Conservation (phyloP, 1,140 invertebrate species). For the Aphelinus atriplicis region DNA sequence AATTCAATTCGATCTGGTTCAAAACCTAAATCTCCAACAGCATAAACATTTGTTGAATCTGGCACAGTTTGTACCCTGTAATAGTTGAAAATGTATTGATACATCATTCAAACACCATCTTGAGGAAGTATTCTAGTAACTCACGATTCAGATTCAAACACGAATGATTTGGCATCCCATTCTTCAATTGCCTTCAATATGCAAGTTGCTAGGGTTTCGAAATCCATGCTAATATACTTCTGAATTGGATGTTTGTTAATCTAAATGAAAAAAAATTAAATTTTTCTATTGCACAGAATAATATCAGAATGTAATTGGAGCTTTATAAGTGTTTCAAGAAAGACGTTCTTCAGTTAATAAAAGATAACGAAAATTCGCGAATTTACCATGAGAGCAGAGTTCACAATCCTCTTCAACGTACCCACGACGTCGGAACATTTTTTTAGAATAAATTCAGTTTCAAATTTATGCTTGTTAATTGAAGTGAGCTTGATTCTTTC, state of each 20-base stretch:
- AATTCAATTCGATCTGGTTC: conserved; percentile 37
- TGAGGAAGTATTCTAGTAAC: not conserved
- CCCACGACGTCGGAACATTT: conserved; percentile 38
- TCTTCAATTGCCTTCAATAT: conserved; percentile 24
- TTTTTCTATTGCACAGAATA: too few relatives aligned
- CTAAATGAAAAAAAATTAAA: not conserved
- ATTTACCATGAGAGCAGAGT: conserved; percentile 48
- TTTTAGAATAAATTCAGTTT: conserved; percentile 35
- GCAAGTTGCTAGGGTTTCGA: not conserved
- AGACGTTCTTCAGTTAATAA: too few relatives aligned
- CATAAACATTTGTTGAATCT: conserved; percentile 24
- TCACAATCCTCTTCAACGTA: conserved; percentile 49
- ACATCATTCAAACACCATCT: not conserved
- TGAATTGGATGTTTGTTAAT: not conserved
- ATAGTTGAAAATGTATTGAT: conserved; percentile 14
- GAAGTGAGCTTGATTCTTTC: conserved; percentile 42
- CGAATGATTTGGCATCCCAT: not conserved
- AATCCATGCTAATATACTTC: not conserved
- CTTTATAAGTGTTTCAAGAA: too few relatives aligned
- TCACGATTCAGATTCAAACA: conserved; percentile 20
- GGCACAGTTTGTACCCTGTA: conserved; percentile 42
- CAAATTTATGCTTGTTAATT: conserved; percentile 32
- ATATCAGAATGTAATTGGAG: too few relatives aligned
- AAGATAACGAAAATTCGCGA: not conserved
- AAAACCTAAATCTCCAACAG: conserved; percentile 41